phyloP scores from a whole-genome alignment of 2,797 vertebrate species.

The Eulemur coronatus region DNA sequence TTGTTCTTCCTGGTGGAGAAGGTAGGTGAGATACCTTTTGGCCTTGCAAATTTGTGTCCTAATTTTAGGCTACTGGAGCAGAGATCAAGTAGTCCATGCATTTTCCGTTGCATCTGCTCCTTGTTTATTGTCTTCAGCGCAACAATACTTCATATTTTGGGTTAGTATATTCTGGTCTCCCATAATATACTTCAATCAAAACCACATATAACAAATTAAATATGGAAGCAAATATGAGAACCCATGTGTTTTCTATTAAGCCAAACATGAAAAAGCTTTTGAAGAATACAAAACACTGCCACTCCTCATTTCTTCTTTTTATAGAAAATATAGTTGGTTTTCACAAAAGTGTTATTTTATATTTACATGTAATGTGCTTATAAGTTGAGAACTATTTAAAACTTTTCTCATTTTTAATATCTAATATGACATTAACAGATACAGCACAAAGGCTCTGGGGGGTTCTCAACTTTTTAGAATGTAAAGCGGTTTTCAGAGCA shows the following conservation, averaged over 20 bases:
- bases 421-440: background rate
- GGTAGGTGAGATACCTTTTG: background rate
- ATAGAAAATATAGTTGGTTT: background rate
- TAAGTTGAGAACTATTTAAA: background rate
- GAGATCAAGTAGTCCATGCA: background rate
- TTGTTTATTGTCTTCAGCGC: background rate
- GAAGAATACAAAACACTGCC: background rate
- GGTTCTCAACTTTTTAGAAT: background rate
- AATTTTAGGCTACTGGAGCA: background rate
- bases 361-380: background rate
- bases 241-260: constrained; percentile 17
- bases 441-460: background rate
- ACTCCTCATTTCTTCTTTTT: background rate
- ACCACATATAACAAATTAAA: background rate
- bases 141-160: background rate
- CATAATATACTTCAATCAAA: background rate
- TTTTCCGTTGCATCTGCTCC: background rate
- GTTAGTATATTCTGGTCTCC: background rate
- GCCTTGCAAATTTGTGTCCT: background rate
- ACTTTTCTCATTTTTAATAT: background rate
- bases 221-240: background rate
- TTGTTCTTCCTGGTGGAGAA: background rate
- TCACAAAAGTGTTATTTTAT: background rate
- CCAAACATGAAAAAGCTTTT: background rate
- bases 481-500: background rate